Evolutionary conservation across 2,797 vertebrate species (phyloP), one percentile per base, ranked within the genome.

Genomic region (Leptatherina wallacei): DNA sequence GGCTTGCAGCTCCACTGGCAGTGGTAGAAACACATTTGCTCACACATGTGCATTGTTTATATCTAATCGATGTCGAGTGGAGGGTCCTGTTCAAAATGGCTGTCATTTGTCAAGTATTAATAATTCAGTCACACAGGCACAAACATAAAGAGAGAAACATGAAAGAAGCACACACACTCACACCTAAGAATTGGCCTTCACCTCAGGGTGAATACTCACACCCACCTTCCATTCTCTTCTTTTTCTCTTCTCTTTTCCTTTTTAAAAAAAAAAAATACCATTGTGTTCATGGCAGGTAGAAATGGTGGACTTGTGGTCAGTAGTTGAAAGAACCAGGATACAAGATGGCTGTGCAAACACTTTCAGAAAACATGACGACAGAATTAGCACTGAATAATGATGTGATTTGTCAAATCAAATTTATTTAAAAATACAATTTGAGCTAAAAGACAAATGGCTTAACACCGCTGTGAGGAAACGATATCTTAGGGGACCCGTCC

Each of bases 81-180:
- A 82, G 80, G 77, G 84, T 86, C 74, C 86, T 72, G 66, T 85
- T 87, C 73, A 85, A 91, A 90, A 92, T 93, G 89, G 83, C 74
- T 71, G 85, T 91, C 91, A 92, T 94, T 95, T 93, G 91, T 93
- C 92, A 92, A 82, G 63, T 85, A 89, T 95, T 91, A 93, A 93
- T 94, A 92, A 94, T 94, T 92, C 86, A 93, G 74, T 69, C 73
- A 54, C 75, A 72, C 69, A 55, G 72, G 61, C 61, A 33, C 71
- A 84, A 75, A 80, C 68, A 71, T 62, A 65, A 51, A 67, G 38
- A 64, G 33, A 61, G 42, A 40, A 68, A 73, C 4, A 3, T 10
- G 14, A 63, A 54, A 29, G 66, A 62, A 60, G 30, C 33, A 44
- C 40, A 65, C 30, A 30, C 68, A 36, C 52, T 16, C 27, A 61